phyloP scores from a whole-genome alignment of 2,113 vertebrate species.

The Barnardius zonarius region DNA sequence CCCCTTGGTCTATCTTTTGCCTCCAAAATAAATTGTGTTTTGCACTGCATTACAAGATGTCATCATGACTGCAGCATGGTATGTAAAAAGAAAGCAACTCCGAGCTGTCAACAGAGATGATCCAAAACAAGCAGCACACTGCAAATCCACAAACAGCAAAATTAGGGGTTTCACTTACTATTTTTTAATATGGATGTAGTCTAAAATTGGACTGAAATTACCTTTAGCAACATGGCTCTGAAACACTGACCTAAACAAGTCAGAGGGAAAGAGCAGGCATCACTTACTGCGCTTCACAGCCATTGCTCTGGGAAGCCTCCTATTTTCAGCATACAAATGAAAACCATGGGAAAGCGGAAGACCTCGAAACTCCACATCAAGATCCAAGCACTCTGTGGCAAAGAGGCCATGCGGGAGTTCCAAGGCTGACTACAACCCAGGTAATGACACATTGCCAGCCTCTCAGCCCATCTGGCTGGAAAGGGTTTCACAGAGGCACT shows the following conservation, averaged over 20 bases:
- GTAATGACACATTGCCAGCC: background rate
- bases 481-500: rapidly evolving
- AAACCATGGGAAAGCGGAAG: background rate
- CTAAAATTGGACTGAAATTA: background rate
- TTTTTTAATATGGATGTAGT: background rate
- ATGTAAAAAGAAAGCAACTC: background rate
- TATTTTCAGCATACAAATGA: background rate
- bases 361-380: background rate
- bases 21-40: background rate
- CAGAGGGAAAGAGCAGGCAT: background rate
- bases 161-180: background rate
- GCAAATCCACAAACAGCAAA: slow-evolving; percentile 31
- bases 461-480: rapidly evolving
- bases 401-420: background rate
- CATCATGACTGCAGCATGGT: background rate
- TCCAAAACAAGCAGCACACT: slow-evolving; percentile 36
- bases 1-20: background rate
- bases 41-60: slow-evolving; percentile 21
- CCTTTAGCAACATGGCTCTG: background rate
- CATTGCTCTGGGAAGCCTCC: background rate
- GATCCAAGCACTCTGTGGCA: background rate
- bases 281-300: background rate
- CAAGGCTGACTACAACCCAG: background rate
- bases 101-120: background rate
- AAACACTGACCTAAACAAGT: background rate